These are phyloP conservation scores for Halcyon smyrnensis DNA, from an alignment of 2,797 vertebrate species.

Conservation along the genomic window DNA sequence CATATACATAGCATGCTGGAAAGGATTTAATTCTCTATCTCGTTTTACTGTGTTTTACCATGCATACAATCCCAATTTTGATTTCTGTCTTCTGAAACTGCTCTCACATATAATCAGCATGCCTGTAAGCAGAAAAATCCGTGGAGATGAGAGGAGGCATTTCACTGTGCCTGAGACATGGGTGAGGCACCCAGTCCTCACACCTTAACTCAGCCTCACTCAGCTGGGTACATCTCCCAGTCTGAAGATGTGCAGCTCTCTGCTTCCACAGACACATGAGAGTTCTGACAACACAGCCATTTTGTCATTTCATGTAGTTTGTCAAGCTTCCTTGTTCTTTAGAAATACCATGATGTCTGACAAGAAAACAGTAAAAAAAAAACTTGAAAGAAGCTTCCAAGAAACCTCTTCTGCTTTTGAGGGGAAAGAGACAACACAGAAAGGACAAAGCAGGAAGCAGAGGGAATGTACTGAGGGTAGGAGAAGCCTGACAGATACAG, in stretches of 20 bases:
- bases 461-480: not conserved
- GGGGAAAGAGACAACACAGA: not conserved
- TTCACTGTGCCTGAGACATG: not conserved
- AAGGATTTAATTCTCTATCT: not conserved
- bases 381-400: constrained; percentile 30
- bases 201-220: not conserved
- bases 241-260: not conserved
- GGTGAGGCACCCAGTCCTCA: not conserved
- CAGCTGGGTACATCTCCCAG: not conserved
- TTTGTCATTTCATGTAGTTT: not conserved
- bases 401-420: not conserved
- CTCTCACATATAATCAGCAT: not conserved
- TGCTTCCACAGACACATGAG: not conserved
- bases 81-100: not conserved
- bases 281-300: not conserved
- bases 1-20: not conserved
- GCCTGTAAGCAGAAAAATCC: not conserved
- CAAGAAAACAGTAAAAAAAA: not conserved
- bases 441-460: constrained; percentile 2
- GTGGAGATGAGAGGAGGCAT: not conserved
- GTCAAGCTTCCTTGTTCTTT: constrained; percentile 8
- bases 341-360: not conserved
- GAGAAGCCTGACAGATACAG: not conserved
- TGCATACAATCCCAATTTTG: not conserved
- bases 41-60: not conserved